phyloP scores from a whole-genome alignment of 2,797 vertebrate species.

The Lepus oiostolus region DNA sequence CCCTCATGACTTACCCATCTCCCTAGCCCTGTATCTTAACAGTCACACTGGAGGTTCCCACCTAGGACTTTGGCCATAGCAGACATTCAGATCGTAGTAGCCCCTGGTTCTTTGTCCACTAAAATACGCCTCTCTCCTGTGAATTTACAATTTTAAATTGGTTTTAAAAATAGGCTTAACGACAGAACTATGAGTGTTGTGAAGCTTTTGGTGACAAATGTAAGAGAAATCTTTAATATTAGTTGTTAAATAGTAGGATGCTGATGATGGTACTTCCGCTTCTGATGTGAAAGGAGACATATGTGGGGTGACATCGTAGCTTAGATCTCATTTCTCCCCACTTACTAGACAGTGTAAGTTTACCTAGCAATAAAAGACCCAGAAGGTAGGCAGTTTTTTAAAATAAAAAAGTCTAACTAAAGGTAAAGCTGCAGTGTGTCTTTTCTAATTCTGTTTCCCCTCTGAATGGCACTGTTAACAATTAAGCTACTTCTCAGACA shows the following conservation, averaged over 20 bases:
- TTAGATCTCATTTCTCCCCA: conserved; percentile 4
- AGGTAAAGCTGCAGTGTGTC: neutral
- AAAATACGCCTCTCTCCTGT: neutral
- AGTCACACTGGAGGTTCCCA: neutral
- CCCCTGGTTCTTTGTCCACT: neutral
- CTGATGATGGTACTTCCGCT: neutral
- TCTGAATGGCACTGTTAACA: neutral
- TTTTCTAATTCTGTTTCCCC: neutral
- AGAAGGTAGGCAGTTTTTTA: conserved; percentile 20
- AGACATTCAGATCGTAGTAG: neutral
- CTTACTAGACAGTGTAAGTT: neutral
- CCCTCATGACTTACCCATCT: neutral
- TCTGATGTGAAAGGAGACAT: neutral
- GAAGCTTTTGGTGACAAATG: neutral
- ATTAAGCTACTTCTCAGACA: neutral
- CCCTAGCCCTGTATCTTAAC: neutral
- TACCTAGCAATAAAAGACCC: neutral
- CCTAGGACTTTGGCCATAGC: neutral
- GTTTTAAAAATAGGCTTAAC: neutral
- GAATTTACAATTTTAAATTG: neutral
- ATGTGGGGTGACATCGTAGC: neutral
- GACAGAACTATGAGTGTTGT: neutral
- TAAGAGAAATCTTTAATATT: neutral
- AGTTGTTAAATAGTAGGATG: neutral
- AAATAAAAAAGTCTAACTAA: conserved; percentile 31